Evolutionary conservation across 2,888 invertebrate genomes (phyloP).

Genomic region (Poecilus cupreus): DNA sequence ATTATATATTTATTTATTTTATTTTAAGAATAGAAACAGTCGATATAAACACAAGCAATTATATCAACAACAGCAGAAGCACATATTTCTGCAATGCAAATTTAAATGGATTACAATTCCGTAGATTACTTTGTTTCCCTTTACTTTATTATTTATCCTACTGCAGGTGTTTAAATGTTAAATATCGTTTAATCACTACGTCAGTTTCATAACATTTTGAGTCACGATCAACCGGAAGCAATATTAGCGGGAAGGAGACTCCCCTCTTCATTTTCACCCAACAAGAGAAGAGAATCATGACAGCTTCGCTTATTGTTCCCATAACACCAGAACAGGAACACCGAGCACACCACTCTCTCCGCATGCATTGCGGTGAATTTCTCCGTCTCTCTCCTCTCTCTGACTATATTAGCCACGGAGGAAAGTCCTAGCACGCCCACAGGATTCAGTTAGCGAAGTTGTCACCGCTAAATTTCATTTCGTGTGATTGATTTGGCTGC

Average conservation of each 20-base stretch:
- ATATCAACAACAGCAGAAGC: too few relatives aligned
- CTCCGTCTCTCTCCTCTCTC: conserved; percentile 7
- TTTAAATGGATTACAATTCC: too few relatives aligned
- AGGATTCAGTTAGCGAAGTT: background rate
- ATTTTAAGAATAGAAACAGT: too few relatives aligned
- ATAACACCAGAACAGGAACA: too few relatives aligned
- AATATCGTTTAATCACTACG: too few relatives aligned
- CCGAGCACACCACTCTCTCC: background rate
- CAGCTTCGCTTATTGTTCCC: conserved; percentile 29
- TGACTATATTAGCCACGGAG: conserved; percentile 40
- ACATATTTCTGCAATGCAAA: too few relatives aligned
- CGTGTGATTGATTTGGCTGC: conserved; percentile 41
- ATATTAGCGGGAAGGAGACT: conserved; percentile 40
- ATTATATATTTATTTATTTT: too few relatives aligned
- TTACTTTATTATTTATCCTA: too few relatives aligned
- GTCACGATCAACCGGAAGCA: conserved; percentile 19
- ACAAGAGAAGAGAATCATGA: background rate
- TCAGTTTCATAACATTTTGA: background rate
- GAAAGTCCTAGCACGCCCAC: conserved; percentile 19
- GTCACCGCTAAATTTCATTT: conserved; percentile 41
- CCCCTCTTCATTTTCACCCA: background rate
- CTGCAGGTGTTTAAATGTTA: too few relatives aligned
- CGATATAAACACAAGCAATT: too few relatives aligned
- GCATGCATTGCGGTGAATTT: conserved; percentile 37
- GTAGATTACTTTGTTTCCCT: too few relatives aligned